Evolutionary conservation across 2,113 vertebrate species (phyloP), one percentile per base, ranked within the genome.

Genomic region (Alectura lathami): DNA sequence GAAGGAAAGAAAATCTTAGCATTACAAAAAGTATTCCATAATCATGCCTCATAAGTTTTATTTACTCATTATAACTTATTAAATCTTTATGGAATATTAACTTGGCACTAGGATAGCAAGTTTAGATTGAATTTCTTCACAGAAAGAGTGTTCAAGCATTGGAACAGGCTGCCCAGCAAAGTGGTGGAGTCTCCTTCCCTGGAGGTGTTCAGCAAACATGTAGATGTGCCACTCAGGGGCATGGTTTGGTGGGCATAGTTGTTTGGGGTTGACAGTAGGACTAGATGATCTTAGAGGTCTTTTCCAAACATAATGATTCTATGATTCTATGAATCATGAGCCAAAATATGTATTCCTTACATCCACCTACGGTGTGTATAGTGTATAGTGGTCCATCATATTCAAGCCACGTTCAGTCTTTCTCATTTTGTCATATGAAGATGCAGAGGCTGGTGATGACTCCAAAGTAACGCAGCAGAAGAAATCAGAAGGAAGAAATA

Each of bases 51-150:
- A 36, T 83, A 89, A 94, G 51, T 94, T 94, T 94, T 70, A 64
- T 45, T 94, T 89, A 40, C 51, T 83, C 18, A 27, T 94, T 88
- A 68, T 43, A 86, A 79, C 13, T 84, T 91, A 64, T 57, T 86
- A 82, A 60, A n/a, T 57, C 82, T 94, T 88, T 66, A 76, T 59
- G 32, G 60, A 92, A 81, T 90, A 79, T 91, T 94, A 66, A 83
- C 36, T 70, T 88, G 47, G 8, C 73, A 80, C 53, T 56, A 36
- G 17, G 14, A 89, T 34, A 80, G 1, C n/a, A 76, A 57, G 38
- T 34, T 91, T 88, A 91, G 66, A 66, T 20, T 66, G 36, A 83
- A n/a, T n/a, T n/a, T n/a, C n/a, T n/a, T n/a, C n/a, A n/a, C n/a
- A n/a, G n/a, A n/a, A n/a, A n/a, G n/a, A n/a, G n/a, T n/a, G n/a